These are phyloP conservation scores for Pseudococcus jackbeardsleyi DNA, from an alignment of 2,888 invertebrate genomes.

Conservation along the genomic window DNA sequence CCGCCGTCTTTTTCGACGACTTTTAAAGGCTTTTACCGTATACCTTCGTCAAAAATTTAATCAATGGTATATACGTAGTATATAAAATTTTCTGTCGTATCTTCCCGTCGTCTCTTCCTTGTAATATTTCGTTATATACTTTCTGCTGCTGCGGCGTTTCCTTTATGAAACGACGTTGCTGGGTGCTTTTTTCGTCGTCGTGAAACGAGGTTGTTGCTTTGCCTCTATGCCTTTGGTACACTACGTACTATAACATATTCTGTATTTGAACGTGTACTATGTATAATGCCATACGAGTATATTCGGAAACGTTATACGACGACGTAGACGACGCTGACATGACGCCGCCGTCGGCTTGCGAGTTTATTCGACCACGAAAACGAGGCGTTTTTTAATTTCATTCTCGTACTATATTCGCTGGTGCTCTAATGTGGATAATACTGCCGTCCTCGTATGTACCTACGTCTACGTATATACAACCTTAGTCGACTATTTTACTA, in stretches of 20 bases:
- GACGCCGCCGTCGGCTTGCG: neutral
- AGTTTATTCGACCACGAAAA: constrained; percentile 40
- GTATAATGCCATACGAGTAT: neutral
- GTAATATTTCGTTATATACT: neutral
- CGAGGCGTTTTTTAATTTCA: constrained; percentile 38
- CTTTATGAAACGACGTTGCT: neutral
- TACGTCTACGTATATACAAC: neutral
- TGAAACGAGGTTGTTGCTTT: neutral
- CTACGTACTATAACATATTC: neutral
- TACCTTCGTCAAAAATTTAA: constrained; percentile 29
- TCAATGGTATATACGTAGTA: neutral
- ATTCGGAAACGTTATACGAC: neutral
- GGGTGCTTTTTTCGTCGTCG: neutral
- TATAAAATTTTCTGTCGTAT: constrained; percentile 18
- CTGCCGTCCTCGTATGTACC: neutral
- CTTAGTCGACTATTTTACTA: neutral
- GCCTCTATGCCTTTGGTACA: neutral
- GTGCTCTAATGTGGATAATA: neutral
- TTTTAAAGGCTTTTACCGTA: constrained; percentile 18
- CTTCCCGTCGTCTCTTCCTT: neutral
- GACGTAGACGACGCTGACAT: neutral
- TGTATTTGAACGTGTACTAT: neutral
- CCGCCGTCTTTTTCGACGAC: neutral
- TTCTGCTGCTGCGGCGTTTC: neutral
- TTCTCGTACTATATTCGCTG: neutral